Conservation (phyloP, 2,113 vertebrate genomes). For the Calyptomena viridis region DNA sequence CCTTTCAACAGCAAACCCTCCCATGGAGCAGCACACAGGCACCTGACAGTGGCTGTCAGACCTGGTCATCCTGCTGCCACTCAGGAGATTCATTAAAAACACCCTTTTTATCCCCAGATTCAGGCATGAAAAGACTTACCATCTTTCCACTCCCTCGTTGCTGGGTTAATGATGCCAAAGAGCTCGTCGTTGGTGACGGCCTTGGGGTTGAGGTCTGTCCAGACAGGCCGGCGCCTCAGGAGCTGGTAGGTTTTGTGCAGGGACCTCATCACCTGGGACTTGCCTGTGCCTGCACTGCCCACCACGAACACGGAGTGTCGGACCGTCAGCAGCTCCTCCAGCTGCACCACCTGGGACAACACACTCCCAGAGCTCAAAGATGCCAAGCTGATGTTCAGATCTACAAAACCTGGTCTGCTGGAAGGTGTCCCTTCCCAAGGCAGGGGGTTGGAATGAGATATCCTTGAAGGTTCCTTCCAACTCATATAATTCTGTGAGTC, state of each 20-base stretch:
- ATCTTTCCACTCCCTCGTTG: slow-evolving; percentile 95
- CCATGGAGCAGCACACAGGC: background rate
- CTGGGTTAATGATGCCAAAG: slow-evolving; percentile 87
- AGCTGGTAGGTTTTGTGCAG: slow-evolving; percentile 90
- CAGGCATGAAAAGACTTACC: slow-evolving; percentile 69
- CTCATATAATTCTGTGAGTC: background rate
- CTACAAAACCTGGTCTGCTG: background rate
- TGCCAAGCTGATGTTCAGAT: background rate
- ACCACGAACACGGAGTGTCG: slow-evolving; percentile 96
- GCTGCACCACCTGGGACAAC: slow-evolving; percentile 85
- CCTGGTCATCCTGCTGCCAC: background rate
- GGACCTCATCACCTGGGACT: slow-evolving; percentile 91
- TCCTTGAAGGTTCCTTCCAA: background rate
- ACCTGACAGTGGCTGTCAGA: background rate
- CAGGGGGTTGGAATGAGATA: background rate
- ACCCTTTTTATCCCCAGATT: background rate
- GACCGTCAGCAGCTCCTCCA: slow-evolving; percentile 90
- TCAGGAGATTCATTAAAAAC: background rate
- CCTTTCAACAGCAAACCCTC: background rate
- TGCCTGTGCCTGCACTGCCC: slow-evolving; percentile 89
- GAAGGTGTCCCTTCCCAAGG: background rate
- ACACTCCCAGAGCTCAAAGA: background rate
- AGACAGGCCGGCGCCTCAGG: slow-evolving; percentile 85
- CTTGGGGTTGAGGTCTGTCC: slow-evolving; percentile 93
- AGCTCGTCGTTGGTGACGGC: slow-evolving; percentile 88